Evolutionary conservation across 2,888 invertebrate species (phyloP).

Genomic region (Macaria notata): DNA sequence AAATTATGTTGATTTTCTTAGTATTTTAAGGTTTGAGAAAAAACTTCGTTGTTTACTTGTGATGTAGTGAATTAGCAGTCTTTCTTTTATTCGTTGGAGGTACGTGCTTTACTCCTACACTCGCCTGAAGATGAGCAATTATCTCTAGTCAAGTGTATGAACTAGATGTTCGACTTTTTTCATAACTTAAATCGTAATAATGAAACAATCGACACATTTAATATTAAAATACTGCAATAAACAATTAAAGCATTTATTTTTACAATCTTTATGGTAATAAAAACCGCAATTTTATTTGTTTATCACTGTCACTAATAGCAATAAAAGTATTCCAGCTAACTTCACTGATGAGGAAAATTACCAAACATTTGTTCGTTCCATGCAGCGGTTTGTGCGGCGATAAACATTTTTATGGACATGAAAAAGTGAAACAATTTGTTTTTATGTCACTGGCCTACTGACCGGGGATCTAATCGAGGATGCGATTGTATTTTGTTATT

Average conservation of each 20-base stretch:
- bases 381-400: constrained; percentile 16
- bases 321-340: constrained; percentile 23
- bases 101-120: too few species aligned
- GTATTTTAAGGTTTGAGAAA: too few species aligned
- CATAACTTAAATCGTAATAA: too few species aligned
- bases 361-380: constrained; percentile 23
- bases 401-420: constrained; percentile 29
- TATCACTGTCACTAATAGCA: constrained; percentile 15
- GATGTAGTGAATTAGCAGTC: too few species aligned
- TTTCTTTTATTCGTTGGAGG: too few species aligned
- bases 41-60: too few species aligned
- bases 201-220: too few species aligned
- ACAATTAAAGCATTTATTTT: too few species aligned
- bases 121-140: too few species aligned
- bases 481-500: constrained; percentile 7
- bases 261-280: constrained; percentile 1
- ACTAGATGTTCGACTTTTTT: too few species aligned
- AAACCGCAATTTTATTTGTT: constrained; percentile 17
- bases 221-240: neutral
- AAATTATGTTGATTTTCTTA: too few species aligned
- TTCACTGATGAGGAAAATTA: constrained; percentile 27
- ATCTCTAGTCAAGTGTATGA: too few species aligned
- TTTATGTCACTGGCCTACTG: constrained; percentile 22
- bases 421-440: constrained; percentile 25
- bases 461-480: constrained; percentile 14